Base-by-base conservation (phyloP, 2,797 vertebrate species). In the Capromys pilorides region DNA sequence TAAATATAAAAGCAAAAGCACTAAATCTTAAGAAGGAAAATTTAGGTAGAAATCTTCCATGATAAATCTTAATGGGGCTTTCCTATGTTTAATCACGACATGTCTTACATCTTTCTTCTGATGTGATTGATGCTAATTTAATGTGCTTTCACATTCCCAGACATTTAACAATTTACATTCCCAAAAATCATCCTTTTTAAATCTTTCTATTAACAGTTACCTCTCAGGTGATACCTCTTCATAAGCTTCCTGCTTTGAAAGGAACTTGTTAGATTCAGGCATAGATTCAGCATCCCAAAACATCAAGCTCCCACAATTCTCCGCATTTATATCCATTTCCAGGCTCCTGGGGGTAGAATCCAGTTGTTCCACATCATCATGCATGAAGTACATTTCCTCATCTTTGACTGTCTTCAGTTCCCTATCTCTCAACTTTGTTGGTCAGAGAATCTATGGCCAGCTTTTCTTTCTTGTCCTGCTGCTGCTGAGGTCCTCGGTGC, bases 231-330 rank as follows among this genome's bases (percentile, higher is more conserved):
- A 89, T 39, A 66, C 6, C 66, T 92, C 93, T 83, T 95, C 54
- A 78, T 62, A 95, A 73, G 59, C 28, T 90, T 92, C 62, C 83
- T 92, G 90, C 69, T 95, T 87, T 90, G 71, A 62, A 92, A 95
- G 59, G 24, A 54, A 80, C n/a, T 54, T 78, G 59, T 87, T 90
- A n/a, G 86, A 67, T 87, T 89, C 85, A 93, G 24, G 21, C 24
- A 75, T 33, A 66, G 86, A 86, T 61, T 95, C 49, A 3, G 90
- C 92, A 79, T 95, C 92, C 95, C 82, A 94, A 83, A 96, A 93
- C 21, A 90, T 62, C 19, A 94, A 86, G 87, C 26, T 94, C 19
- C 69, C 90, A 83, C 69, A 93, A 78, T 57, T 83, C 54, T 54
- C 51, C 51, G 94, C 41, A 83, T 94, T 90, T 82, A 90, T 71